Conservation (phyloP, 2,113 vertebrate species). For the Datnioides undecimradiatus region DNA sequence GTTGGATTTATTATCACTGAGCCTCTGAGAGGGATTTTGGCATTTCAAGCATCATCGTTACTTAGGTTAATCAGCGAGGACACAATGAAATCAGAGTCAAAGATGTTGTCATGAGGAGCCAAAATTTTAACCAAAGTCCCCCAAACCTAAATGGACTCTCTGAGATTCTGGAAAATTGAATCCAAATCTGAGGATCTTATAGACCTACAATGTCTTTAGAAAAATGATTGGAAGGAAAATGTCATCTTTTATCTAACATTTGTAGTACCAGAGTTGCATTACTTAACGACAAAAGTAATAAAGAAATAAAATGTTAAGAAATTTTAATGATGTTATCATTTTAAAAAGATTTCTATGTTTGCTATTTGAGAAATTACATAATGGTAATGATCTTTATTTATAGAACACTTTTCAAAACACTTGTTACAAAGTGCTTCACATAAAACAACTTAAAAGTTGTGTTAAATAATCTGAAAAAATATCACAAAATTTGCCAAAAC, state of each 20-base stretch:
- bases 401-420: too few relatives aligned
- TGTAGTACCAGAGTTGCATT: neutral
- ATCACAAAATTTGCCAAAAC: too few relatives aligned
- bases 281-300: conserved; percentile 3
- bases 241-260: neutral
- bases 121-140: neutral
- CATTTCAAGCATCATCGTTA: conserved; percentile 30
- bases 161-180: neutral
- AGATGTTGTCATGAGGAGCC: conserved; percentile 10
- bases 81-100: conserved; percentile 34
- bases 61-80: conserved; percentile 27
- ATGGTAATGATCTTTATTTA: too few relatives aligned
- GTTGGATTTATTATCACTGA: conserved; percentile 15
- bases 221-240: neutral
- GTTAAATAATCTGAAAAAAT: too few relatives aligned
- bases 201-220: neutral
- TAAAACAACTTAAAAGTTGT: too few relatives aligned
- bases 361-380: too few relatives aligned
- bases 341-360: neutral
- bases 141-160: neutral
- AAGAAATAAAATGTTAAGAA: neutral
- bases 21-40: conserved; percentile 23
- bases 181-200: neutral
- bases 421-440: too few relatives aligned
- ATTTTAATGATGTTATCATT: neutral